phyloP scores from a whole-genome alignment of 2,113 vertebrate species.

The Phoxinus phoxinus region DNA sequence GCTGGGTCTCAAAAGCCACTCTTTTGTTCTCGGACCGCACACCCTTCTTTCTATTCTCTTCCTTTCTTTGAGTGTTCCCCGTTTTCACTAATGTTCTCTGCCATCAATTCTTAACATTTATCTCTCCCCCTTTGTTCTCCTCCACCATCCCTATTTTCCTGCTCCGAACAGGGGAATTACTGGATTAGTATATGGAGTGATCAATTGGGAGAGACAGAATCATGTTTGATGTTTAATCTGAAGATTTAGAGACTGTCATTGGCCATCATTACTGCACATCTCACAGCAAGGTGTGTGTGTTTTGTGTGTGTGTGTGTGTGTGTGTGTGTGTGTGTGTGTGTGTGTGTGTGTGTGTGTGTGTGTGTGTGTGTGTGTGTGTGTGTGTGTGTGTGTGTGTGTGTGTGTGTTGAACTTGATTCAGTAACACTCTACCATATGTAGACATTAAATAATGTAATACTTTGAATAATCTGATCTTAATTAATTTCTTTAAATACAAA shows the following conservation, averaged over 20 bases:
- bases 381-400: neutral
- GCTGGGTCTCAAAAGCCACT: conserved; percentile 55
- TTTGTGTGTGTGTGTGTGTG: neutral
- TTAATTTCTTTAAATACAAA: neutral
- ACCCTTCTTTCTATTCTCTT: neutral
- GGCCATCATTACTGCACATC: neutral
- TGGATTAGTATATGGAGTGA: conserved; percentile 34
- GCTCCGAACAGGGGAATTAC: conserved; percentile 21
- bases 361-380: neutral
- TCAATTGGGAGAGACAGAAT: conserved; percentile 30
- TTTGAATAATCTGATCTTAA: neutral
- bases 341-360: neutral
- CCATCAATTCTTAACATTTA: neutral
- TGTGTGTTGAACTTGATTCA: neutral
- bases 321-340: neutral
- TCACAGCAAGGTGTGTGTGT: neutral
- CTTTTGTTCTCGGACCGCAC: conserved; percentile 52
- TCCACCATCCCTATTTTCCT: neutral
- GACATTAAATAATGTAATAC: neutral
- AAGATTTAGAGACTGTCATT: conserved; percentile 41
- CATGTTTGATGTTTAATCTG: conserved; percentile 56
- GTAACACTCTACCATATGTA: neutral
- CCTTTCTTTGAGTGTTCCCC: neutral
- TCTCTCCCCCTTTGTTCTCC: neutral
- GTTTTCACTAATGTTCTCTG: conserved; percentile 2